Evolutionary conservation across 2,113 vertebrate genomes (phyloP), one percentile per base, ranked within the genome.

Genomic region (Rhinoderma darwinii): DNA sequence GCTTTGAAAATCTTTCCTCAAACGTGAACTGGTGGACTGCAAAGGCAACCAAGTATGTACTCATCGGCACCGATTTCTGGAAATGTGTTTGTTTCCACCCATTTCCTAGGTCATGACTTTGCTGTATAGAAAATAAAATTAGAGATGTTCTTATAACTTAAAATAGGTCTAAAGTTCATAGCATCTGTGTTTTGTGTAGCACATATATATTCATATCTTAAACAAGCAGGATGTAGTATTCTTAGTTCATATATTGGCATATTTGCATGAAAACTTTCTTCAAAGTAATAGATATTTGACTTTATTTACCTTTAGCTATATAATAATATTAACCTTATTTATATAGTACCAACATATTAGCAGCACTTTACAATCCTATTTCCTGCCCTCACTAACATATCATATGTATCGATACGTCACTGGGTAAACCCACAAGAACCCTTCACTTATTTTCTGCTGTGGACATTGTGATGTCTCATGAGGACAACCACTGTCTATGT

Each of bases 11-110:
- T 88, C 81, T 94, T 83, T 94, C 87, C 81, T 93, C 44, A 8
- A 0, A 85, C 0, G 0, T 0, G 89, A 99, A 99, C 77, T 95
- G 96, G 89, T 99, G 98, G 56, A 99, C 95, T 0, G 97, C 98
- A 89, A 98, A 99, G 90, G 97, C 98, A 20, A 99, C 98, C 91
- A 99, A 90, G 88, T 99, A 99, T 32, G 98, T 98, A 88, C 98
- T 99, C 98, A 99, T 99, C 35, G 93, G 94, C 78, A 98, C 93
- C 0, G 98, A 97, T 86, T 93, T 95, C 66, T 88, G 0, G 84
- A 99, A 99, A 83, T 88, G 91, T 8, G 97, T 97, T 89, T 75
- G 93, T 0, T 0, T 56, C 93, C 94, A 97, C 17, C 89, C 89
- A 72, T 50, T 11, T 0, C 80, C 83, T 0, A 94, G 0, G 0